Evolutionary conservation across 2,113 vertebrate genomes (phyloP), one percentile per base, ranked within the genome.

Genomic region (Tympanuchus pallidicinctus): DNA sequence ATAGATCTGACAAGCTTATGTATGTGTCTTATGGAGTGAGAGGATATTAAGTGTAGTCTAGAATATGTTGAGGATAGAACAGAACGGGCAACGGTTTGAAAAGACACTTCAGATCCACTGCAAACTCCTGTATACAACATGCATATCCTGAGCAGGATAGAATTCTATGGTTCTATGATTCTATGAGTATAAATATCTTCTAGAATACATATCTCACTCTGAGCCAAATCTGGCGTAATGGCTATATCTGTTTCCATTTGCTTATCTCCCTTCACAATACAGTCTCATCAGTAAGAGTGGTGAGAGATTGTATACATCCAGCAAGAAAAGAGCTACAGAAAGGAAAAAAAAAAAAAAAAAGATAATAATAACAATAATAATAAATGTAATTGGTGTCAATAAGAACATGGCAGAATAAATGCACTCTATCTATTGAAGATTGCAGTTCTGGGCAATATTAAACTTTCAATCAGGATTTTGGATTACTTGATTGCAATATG

Each of bases 31-130:
- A 24, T 5, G 25, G 12, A 54, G 8, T 13, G 6, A 71, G 66
- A 61, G 32, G 8, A 9, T 30, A 5, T 7, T 25, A 36, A 24
- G 5, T n/a, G 21, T 43, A 72, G 69, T 66, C 42, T 10, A 40
- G 12, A 13, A 22, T 56, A 1, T 34, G 3, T 11, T 1, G 1
- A 5, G 4, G 6, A 5, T 73, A 25, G 70, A 63, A 21, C 0
- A 1, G 7, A 5, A 11, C 13, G 50, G 65, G 59, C 10, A 59
- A 42, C 36, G 15, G 19, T 52, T 77, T 6, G 21, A 66, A 43
- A 73, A 45, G 32, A 32, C 24, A 24, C 25, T 36, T 20, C 7
- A 50, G 32, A 32, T 73, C 13, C 22, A 10, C 10, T 52, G 50
- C 11, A 59, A 5, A 36, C 20, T 50, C 32, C 10, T 19, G 0